A percentile compares a stretch with the other conserved stretches of the same genome.
Conservation (phyloP, 2,113 vertebrate species). For the Corydoras maculifer region DNA sequence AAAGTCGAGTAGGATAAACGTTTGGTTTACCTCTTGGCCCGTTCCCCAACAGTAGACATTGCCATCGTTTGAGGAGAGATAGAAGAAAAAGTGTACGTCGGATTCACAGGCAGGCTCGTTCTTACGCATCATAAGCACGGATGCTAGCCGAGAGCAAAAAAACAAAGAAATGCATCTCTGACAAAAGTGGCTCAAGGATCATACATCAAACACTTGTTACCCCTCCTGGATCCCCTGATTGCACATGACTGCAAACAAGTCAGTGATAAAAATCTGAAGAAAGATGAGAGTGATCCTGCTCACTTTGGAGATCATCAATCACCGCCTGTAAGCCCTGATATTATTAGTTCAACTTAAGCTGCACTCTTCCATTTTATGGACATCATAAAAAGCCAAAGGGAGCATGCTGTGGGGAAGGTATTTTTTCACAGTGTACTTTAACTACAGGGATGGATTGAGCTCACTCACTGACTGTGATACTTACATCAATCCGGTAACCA, state of each 20-base stretch:
- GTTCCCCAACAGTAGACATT: slow-evolving; percentile 62
- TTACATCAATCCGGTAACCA: slow-evolving; percentile 21
- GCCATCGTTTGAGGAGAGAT: slow-evolving; percentile 59
- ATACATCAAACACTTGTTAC: slow-evolving; percentile 95
- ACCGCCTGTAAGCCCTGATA: slow-evolving; percentile 72
- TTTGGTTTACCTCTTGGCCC: slow-evolving; percentile 65
- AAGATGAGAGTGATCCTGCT: slow-evolving; percentile 86
- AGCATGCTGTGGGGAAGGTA: slow-evolving; percentile 49
- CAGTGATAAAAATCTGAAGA: slow-evolving; percentile 92
- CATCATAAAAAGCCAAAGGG: slow-evolving; percentile 72
- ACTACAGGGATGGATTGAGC: slow-evolving; percentile 22
- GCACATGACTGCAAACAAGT: slow-evolving; percentile 88
- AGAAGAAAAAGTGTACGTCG: slow-evolving; percentile 58
- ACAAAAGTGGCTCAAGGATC: slow-evolving; percentile 81
- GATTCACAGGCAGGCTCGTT: slow-evolving; percentile 31
- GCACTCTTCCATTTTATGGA: slow-evolving; percentile 87
- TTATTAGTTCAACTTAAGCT: slow-evolving; percentile 87
- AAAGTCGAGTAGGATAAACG: slow-evolving; percentile 54
- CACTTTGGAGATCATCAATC: slow-evolving; percentile 91
- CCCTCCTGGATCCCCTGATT: slow-evolving; percentile 81
- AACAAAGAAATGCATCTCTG: slow-evolving; percentile 79
- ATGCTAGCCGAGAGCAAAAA: slow-evolving; percentile 24
- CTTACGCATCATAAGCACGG: slow-evolving; percentile 24
- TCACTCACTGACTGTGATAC: slow-evolving; percentile 20
- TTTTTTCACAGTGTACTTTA: slow-evolving; percentile 50